Base-by-base conservation (phyloP, 2,888 invertebrate species). In the Rotaria macrura region DNA sequence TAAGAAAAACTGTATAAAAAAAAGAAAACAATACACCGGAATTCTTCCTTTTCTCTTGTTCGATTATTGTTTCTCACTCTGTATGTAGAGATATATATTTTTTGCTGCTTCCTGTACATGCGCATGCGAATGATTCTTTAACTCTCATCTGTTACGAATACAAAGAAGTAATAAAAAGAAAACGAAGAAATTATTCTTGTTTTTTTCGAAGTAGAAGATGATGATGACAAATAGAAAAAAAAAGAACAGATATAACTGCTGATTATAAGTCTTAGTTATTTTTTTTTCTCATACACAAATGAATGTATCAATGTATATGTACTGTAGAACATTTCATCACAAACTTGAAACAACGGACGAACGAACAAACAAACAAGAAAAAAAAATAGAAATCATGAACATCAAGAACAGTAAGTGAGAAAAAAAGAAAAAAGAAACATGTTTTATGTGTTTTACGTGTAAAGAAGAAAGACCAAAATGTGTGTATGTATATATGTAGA, bases 1-100 rank as follows among this genome's bases (percentile, higher is more conserved):
- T 84, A 65, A 57, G 55, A 83, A 65, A 57, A 47, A 65, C n/a
- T 7, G 29, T 38, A 40, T 25, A 84, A 40, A 84, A 84, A 84
- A 57, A n/a, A 54, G 25, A 43, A 84, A 57, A 65, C n/a, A 84
- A 55, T 65, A 84, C 29, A 84, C 29, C 55, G 65, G 84, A 54
- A 20, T 49, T 83, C 20, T 38, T 49, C 52, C 34, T 55, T 54
- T 49, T 55, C 38, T 52, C 40, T 54, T 84, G 23, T 25, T 25
- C n/a, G n/a, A 84, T 38, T 38, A 34, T 14, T 25, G 29, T 55
- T 20, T 57, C 43, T 43, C 20, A 47, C 20, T 57, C 40, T 29
- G 29, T 25, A 65, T 65, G 49, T 49, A 43, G 5, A 43, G 10
- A 43, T 43, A 84, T 84, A 65, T 43, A 29, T 84, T 43, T 65